Percentiles rank a stretch among this genome's conserved stretches.
Evolutionary conservation across 1,140 invertebrate genomes (phyloP).

Genomic region (Drosophila varians): DNA sequence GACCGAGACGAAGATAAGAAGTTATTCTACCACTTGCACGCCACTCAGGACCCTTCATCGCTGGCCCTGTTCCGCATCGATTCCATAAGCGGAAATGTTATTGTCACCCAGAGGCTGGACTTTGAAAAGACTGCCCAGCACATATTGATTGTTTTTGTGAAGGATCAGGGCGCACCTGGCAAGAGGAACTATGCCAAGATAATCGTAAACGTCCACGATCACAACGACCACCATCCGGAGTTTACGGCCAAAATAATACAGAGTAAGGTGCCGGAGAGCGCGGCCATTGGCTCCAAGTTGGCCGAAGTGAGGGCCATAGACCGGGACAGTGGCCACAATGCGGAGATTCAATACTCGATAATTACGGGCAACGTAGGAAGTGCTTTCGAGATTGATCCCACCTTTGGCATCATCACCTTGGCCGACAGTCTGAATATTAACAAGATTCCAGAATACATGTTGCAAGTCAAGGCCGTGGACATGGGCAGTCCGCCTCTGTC

Average conservation of each 20-base stretch:
- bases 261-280: constrained; percentile 90
- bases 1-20: constrained; percentile 89
- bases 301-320: constrained; percentile 91
- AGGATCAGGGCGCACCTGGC: constrained; percentile 93
- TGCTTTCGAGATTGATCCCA: constrained; percentile 91
- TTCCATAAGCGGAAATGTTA: constrained; percentile 90
- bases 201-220: constrained; percentile 91
- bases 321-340: constrained; percentile 92
- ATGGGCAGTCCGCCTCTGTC: constrained; percentile 90
- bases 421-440: constrained; percentile 89
- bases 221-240: constrained; percentile 95
- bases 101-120: constrained; percentile 89
- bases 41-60: constrained; percentile 90
- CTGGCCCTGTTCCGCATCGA: constrained; percentile 91
- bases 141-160: constrained; percentile 94
- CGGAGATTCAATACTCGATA: constrained; percentile 91
- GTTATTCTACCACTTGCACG: constrained; percentile 91
- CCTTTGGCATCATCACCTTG: constrained; percentile 90
- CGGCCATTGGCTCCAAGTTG: constrained; percentile 89
- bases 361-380: constrained; percentile 93
- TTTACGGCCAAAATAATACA: constrained; percentile 90
- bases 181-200: constrained; percentile 94
- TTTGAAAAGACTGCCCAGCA: constrained; percentile 92
- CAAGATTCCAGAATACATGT: constrained; percentile 90
- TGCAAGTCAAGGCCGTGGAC: constrained; percentile 92